phyloP scores from a whole-genome alignment of 2,113 vertebrate genomes.

The Picathartes gymnocephalus region DNA sequence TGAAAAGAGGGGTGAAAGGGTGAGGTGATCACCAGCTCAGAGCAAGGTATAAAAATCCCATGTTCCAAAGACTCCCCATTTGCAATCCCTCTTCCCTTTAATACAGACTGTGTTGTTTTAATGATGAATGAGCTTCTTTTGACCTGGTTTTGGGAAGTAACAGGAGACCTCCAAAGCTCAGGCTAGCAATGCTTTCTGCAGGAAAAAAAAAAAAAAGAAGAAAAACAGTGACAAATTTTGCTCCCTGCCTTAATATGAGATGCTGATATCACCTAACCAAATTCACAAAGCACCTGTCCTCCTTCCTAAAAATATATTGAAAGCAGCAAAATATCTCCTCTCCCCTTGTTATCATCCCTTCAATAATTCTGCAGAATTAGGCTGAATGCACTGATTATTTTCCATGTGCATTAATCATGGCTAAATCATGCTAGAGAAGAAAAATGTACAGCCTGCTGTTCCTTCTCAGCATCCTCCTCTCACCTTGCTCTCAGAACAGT shows the following conservation, averaged over 20 bases:
- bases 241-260: background rate
- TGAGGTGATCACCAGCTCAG: background rate
- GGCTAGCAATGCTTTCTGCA: background rate
- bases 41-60: background rate
- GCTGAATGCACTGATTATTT: background rate
- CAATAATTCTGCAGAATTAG: slow-evolving; percentile 14
- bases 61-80: background rate
- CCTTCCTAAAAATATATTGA: background rate
- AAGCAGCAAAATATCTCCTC: background rate
- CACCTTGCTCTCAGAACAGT: slow-evolving; percentile 18
- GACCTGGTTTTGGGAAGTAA: background rate
- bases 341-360: background rate
- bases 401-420: slow-evolving; percentile 15
- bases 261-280: background rate
- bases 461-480: slow-evolving; percentile 26
- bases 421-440: background rate
- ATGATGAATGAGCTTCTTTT: background rate
- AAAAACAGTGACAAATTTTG: background rate
- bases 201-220: background rate
- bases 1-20: background rate
- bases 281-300: background rate
- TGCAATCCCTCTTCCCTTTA: background rate
- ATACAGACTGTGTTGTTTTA: background rate
- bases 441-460: slow-evolving; percentile 35
- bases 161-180: background rate